These are phyloP conservation scores for Epinephelus awoara DNA, from an alignment of 2,797 vertebrate genomes.

Conservation along the genomic window DNA sequence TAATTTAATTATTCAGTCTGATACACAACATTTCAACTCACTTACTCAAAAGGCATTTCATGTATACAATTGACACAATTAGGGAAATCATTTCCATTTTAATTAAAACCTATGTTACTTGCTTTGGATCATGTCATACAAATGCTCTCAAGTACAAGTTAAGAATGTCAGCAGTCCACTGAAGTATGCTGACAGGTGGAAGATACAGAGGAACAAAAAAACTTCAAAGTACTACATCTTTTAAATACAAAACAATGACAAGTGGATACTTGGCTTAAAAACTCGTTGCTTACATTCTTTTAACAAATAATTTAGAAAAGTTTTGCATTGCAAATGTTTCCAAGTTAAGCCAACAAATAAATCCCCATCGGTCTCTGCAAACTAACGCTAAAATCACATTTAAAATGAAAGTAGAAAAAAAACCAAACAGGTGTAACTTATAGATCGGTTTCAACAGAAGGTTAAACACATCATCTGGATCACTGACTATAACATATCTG, in stretches of 20 bases:
- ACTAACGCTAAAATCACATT: slow-evolving; percentile 16
- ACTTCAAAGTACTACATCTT: slow-evolving; percentile 29
- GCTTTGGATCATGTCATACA: slow-evolving; percentile 44
- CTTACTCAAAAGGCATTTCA: background rate
- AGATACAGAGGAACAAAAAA: slow-evolving; percentile 27
- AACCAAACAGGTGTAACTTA: slow-evolving; percentile 7
- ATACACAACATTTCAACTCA: background rate
- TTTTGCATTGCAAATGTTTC: slow-evolving; percentile 18
- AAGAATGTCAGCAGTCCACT: slow-evolving; percentile 9
- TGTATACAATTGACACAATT: slow-evolving; percentile 19
- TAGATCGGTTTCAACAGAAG: slow-evolving; percentile 8
- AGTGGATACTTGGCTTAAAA: slow-evolving; percentile 33
- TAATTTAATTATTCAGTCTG: background rate
- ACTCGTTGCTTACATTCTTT: slow-evolving; percentile 49
- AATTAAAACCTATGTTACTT: slow-evolving; percentile 56
- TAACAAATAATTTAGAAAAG: slow-evolving; percentile 40
- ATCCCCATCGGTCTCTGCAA: background rate
- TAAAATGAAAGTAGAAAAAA: slow-evolving; percentile 19
- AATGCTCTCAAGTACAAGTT: slow-evolving; percentile 39
- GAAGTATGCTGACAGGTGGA: slow-evolving; percentile 9
- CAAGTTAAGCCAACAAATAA: slow-evolving; percentile 7
- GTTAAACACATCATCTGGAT: slow-evolving; percentile 10
- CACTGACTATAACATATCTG: background rate
- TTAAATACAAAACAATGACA: slow-evolving; percentile 55
- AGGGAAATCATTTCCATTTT: slow-evolving; percentile 25